A percentile compares a stretch with the other conserved stretches of the same genome.
These are phyloP conservation scores for Drosophila persimilis DNA, from an alignment of 1,140 invertebrate species.

Conservation along the genomic window DNA sequence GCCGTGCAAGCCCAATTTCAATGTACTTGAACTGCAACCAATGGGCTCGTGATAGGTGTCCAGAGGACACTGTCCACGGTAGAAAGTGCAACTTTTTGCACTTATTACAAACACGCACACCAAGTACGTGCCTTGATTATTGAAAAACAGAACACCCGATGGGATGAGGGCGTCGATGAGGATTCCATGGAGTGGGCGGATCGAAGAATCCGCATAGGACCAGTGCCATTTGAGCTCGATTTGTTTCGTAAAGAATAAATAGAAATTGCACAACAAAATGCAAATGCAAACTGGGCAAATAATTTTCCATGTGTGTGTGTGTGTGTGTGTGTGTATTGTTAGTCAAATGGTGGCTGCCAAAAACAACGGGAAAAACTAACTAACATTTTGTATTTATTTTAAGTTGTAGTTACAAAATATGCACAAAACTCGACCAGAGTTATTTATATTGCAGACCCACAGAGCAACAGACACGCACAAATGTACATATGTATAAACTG, in stretches of 20 bases:
- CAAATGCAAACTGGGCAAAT: slow-evolving; percentile 47
- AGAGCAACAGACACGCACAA: slow-evolving; percentile 5
- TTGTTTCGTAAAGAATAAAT: slow-evolving; percentile 62
- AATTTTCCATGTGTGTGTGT: slow-evolving; percentile 58
- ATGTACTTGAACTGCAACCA: too few relatives aligned
- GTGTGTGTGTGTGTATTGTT: slow-evolving; percentile 21
- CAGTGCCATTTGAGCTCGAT: slow-evolving; percentile 64
- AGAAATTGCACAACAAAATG: slow-evolving; percentile 30
- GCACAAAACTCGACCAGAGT: slow-evolving; percentile 63
- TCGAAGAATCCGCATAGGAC: slow-evolving; percentile 23
- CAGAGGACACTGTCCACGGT: too few relatives aligned
- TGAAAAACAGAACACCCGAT: slow-evolving; percentile 52
- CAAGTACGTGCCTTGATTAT: slow-evolving; percentile 51
- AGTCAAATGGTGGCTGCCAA: slow-evolving; percentile 56
- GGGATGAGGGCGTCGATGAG: slow-evolving; percentile 5
- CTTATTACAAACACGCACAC: not conserved
- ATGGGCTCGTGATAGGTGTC: too few relatives aligned
- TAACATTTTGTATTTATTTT: slow-evolving; percentile 70
- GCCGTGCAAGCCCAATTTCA: too few relatives aligned
- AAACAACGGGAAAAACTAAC: slow-evolving; percentile 42
- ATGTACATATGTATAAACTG: slow-evolving; percentile 30
- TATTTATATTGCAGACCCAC: slow-evolving; percentile 60
- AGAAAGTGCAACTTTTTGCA: too few relatives aligned
- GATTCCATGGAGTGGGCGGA: slow-evolving; percentile 5
- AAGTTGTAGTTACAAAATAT: slow-evolving; percentile 75